Conservation (phyloP, 2,888 invertebrate species). For the Formica aserva region DNA sequence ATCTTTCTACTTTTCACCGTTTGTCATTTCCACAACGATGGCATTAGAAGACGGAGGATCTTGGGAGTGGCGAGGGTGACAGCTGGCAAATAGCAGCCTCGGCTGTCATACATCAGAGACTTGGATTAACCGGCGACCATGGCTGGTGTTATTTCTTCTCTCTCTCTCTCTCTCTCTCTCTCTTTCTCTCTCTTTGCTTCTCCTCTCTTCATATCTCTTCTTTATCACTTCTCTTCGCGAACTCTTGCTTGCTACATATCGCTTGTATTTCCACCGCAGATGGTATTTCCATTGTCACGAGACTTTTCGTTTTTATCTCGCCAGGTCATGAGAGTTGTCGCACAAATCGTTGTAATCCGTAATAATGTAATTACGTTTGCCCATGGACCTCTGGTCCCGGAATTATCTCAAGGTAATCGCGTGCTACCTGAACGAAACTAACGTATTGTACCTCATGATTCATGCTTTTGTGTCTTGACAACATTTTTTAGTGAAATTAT, state of each 20-base stretch:
- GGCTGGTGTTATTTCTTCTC: neutral
- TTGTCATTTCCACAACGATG: conserved; percentile 72
- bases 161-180: conserved; percentile 9
- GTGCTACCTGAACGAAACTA: conserved; percentile 15
- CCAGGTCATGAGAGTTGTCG: conserved; percentile 4
- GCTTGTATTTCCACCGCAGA: conserved; percentile 9
- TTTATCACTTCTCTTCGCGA: conserved; percentile 18
- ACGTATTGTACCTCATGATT: neutral
- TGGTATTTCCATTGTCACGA: neutral
- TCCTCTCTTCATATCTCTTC: conserved; percentile 3
- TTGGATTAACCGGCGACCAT: conserved; percentile 62
- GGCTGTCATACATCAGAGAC: conserved; percentile 58
- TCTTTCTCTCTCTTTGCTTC: neutral
- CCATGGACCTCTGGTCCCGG: neutral
- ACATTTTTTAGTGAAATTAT: neutral
- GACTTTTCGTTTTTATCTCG: conserved; percentile 9
- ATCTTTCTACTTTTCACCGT: conserved; percentile 68
- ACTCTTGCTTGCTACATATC: conserved; percentile 15
- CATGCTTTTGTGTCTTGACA: neutral
- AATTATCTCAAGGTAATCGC: conserved; percentile 13
- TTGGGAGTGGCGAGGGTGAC: conserved; percentile 33
- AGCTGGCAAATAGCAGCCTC: conserved; percentile 46
- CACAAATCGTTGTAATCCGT: conserved; percentile 35
- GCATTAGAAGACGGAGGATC: conserved; percentile 44
- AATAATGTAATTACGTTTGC: conserved; percentile 41